These are phyloP conservation scores for Planococcus citri DNA, from an alignment of 1,140 invertebrate species.

Conservation along the genomic window DNA sequence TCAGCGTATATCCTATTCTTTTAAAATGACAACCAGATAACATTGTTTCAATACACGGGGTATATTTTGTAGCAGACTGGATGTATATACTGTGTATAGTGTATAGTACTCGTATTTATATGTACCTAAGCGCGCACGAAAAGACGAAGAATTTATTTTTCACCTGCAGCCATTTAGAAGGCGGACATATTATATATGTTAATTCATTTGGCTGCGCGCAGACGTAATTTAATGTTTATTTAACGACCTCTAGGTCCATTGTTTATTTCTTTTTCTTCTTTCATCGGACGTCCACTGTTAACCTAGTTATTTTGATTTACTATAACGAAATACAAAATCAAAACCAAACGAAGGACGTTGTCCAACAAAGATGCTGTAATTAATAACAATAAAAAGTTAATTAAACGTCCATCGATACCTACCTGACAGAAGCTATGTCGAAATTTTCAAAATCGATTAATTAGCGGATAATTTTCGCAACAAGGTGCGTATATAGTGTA, in stretches of 20 bases:
- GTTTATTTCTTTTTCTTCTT: slow-evolving; percentile 2
- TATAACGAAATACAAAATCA: background rate
- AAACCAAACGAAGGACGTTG: background rate
- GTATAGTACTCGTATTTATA: too few relatives aligned
- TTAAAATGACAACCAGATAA: slow-evolving; percentile 3
- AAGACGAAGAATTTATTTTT: background rate
- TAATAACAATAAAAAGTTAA: slow-evolving; percentile 3
- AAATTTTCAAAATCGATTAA: background rate
- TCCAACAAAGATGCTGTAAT: background rate
- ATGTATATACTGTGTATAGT: background rate
- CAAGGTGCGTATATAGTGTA: too few relatives aligned
- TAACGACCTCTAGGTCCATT: background rate
- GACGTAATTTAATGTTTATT: slow-evolving; percentile 8
- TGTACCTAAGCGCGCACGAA: too few relatives aligned
- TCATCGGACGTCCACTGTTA: background rate
- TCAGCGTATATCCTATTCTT: too few relatives aligned
- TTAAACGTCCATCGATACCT: background rate
- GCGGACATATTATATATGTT: background rate
- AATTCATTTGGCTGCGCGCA: background rate
- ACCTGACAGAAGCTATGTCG: background rate
- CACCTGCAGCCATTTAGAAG: background rate
- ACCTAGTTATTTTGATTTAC: background rate
- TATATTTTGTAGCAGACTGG: background rate
- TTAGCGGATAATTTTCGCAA: slow-evolving; percentile 5
- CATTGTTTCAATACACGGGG: background rate